Evolutionary conservation across 2,888 invertebrate genomes (phyloP).

Genomic region (Raillietiella orientalis): DNA sequence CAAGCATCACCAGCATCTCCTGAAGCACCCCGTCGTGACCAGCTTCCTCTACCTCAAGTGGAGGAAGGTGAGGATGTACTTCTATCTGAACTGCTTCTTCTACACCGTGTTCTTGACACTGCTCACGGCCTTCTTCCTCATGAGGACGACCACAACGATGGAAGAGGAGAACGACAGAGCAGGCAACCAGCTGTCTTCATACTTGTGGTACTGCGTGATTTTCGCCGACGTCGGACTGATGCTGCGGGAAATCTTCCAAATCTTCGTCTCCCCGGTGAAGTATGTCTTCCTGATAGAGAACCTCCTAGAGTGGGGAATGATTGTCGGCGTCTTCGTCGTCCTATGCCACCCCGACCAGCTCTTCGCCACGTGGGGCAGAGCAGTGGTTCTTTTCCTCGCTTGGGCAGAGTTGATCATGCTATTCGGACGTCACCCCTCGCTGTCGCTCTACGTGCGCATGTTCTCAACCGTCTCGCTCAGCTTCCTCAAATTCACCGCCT

Average conservation of each 20-base stretch:
- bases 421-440: constrained; percentile 20
- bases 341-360: not conserved
- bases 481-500: constrained; percentile 18
- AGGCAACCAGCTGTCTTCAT: no score
- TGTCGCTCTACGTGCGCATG: constrained; percentile 24
- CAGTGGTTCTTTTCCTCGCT: constrained; percentile 18
- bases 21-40: not conserved
- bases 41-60: not conserved
- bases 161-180: no score
- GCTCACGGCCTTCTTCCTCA: no score
- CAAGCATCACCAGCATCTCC: not conserved
- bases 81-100: not conserved
- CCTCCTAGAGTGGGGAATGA: not conserved
- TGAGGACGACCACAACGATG: no score
- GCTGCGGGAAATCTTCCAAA: not conserved
- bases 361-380: constrained; percentile 7
- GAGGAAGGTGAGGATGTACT: not conserved
- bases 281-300: not conserved
- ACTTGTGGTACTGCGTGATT: no score
- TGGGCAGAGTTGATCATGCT: constrained; percentile 24
- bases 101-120: not conserved
- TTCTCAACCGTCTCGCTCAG: constrained; percentile 23
- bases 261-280: not conserved
- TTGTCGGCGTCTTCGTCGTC: not conserved
- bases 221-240: no score